phyloP scores from a whole-genome alignment of 2,113 vertebrate species.

The Chionodraco myersi region DNA sequence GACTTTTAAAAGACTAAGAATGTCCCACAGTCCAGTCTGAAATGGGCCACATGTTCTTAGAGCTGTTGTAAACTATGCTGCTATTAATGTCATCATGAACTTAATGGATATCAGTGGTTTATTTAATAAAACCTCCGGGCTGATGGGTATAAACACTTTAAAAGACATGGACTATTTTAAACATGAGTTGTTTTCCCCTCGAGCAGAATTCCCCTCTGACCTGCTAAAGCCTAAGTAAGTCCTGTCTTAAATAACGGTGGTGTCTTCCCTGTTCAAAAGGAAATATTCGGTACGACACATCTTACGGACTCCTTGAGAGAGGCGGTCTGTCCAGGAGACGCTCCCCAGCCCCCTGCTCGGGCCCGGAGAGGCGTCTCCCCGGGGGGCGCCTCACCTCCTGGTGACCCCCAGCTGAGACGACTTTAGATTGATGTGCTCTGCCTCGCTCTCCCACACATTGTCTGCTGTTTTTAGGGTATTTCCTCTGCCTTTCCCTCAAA shows the following conservation, averaged over 20 bases:
- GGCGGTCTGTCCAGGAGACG: slow-evolving; percentile 48
- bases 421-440: slow-evolving; percentile 71
- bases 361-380: slow-evolving; percentile 40
- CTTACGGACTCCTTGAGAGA: slow-evolving; percentile 53
- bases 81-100: slow-evolving; percentile 50
- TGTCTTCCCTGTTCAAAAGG: slow-evolving; percentile 5
- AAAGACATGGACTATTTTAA: background rate
- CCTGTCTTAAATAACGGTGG: background rate
- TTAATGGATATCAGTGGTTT: slow-evolving; percentile 46
- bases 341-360: slow-evolving; percentile 34
- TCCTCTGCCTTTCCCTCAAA: slow-evolving; percentile 61
- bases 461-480: slow-evolving; percentile 69
- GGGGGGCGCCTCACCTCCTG: slow-evolving; percentile 64
- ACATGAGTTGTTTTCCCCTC: slow-evolving; percentile 2
- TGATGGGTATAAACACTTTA: slow-evolving; percentile 30
- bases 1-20: slow-evolving; percentile 14
- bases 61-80: slow-evolving; percentile 37
- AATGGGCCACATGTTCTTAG: slow-evolving; percentile 21
- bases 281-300: slow-evolving; percentile 19
- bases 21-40: slow-evolving; percentile 9
- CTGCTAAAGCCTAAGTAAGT: background rate
- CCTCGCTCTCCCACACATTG: slow-evolving; percentile 73
- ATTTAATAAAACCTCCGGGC: slow-evolving; percentile 38
- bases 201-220: slow-evolving; percentile 12
- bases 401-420: slow-evolving; percentile 70